Evolutionary conservation across 2,113 vertebrate genomes (phyloP).

Genomic region (Charina bottae): DNA sequence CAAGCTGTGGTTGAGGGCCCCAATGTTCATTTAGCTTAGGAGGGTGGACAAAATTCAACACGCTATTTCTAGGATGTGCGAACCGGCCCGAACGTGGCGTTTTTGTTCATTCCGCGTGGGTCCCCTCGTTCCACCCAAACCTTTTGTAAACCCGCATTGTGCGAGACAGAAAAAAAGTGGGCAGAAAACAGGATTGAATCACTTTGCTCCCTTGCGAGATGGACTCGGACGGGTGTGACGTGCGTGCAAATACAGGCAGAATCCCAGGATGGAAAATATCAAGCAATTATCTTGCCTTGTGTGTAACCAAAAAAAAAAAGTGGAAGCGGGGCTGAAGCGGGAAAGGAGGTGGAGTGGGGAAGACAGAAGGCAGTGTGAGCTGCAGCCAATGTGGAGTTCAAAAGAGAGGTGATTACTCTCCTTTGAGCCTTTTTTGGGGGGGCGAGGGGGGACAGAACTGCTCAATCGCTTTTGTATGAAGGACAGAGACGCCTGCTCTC

Average conservation of each 20-base stretch:
- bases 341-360: neutral
- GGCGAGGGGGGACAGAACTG: constrained; percentile 30
- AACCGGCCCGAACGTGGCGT: too few relatives aligned
- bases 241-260: neutral
- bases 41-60: too few relatives aligned
- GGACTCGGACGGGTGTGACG: neutral
- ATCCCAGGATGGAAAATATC: neutral
- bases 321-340: accelerated
- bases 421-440: constrained; percentile 65
- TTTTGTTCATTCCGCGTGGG: neutral
- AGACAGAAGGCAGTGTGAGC: constrained; percentile 52
- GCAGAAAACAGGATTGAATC: neutral
- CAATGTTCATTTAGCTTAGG: too few relatives aligned
- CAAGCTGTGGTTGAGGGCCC: too few relatives aligned
- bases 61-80: too few relatives aligned
- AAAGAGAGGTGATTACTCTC: constrained; percentile 75
- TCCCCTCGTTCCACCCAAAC: neutral
- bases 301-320: neutral
- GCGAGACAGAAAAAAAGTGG: neutral
- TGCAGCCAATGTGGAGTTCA: constrained; percentile 66
- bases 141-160: neutral
- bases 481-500: constrained; percentile 55
- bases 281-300: neutral
- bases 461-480: constrained; percentile 72
- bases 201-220: neutral